Conservation (phyloP, 2,113 vertebrate species). For the Oceanodroma tethys region DNA sequence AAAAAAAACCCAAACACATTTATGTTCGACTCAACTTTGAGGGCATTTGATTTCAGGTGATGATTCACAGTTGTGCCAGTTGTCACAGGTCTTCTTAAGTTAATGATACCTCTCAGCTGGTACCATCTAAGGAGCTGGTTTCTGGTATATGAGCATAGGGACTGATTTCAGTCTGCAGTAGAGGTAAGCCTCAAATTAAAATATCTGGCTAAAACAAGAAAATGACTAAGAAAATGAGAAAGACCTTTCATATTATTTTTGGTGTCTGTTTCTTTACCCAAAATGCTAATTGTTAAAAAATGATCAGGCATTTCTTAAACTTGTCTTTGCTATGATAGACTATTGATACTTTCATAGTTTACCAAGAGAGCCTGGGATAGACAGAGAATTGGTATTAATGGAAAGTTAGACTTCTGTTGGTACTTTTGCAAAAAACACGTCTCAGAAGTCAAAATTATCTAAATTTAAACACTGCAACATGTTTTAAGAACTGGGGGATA, state of each 20-base stretch:
- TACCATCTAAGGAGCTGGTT: not conserved
- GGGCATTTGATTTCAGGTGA: not conserved
- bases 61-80: not conserved
- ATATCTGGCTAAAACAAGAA: not conserved
- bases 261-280: not conserved
- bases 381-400: conserved; percentile 9
- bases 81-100: not conserved
- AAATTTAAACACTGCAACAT: conserved; percentile 44
- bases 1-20: not conserved
- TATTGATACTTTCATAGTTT: not conserved
- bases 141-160: not conserved
- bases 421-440: conserved; percentile 34
- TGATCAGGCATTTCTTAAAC: not conserved
- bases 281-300: not conserved
- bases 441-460: conserved; percentile 27
- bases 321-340: not conserved
- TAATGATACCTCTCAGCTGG: not conserved
- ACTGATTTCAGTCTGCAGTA: not conserved
- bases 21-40: not conserved
- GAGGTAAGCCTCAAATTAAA: not conserved
- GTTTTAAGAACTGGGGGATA: not conserved
- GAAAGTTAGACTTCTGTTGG: not conserved
- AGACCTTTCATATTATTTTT: not conserved
- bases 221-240: not conserved
- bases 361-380: not conserved